Evolutionary conservation across 2,888 invertebrate species (phyloP), one percentile per base, ranked within the genome.

Genomic region (Athalia rosae): DNA sequence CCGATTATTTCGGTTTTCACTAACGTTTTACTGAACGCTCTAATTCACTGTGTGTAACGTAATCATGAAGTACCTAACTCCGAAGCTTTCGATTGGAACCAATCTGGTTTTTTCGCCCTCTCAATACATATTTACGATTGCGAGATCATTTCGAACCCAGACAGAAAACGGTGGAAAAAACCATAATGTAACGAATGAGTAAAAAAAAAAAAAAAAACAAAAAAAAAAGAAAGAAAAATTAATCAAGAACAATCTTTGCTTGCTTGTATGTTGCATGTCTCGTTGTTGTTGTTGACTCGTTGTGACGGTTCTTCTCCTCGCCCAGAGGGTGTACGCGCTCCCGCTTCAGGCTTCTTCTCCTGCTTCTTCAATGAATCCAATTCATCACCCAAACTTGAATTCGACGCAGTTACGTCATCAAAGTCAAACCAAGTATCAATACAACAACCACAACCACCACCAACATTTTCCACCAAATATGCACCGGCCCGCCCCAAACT

Each of bases 301-400:
- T 74, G 71, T 58, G 61, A 74, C 83, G 82, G 84, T 82, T 84
- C 83, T 84, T 83, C 83, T 81, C 71, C 80, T 80, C 82, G 83
- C 84, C 83, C 85, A 91, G 91, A 89, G 90, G 88, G 90, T 91
- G 86, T 91, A 91, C 87, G 90, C 91, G 88, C 90, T 91, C 87
- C 90, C 90, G 66, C 82, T 85, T 86, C 86, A 90, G 89, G 89
- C 86, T 85, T 85, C 87, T 81, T 84, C 87, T 83, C 86, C 89
- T 83, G 84, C 86, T 81, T 28, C 28, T 28, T 84, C 86, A 84
- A 82, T 82, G 85, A 88, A 86, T 83, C 88, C 88, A 81, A 84
- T 86, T 84, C 85, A 86, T 83, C 87, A 85, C 83, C 85, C 88
- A 87, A 89, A 87, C 83, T 85, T 87, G 87, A 89, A 87, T 87